Conservation (phyloP, 2,113 vertebrate species). For the Synchiropus splendidus region DNA sequence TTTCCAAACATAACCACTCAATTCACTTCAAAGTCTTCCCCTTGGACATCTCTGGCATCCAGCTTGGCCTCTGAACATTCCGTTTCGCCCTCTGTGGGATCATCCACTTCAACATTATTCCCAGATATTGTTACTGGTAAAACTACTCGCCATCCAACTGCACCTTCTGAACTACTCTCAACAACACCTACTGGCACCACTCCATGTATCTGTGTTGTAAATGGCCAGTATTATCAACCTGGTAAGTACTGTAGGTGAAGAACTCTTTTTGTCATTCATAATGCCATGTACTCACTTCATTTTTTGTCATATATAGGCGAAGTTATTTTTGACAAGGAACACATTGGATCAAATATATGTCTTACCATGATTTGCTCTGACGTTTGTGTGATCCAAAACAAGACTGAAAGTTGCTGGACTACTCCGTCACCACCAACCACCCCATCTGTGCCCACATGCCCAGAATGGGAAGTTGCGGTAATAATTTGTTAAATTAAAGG, state of each 20-base stretch:
- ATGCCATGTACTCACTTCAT: neutral
- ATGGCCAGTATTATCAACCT: constrained; percentile 40
- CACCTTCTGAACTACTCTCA: neutral
- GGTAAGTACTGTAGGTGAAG: no score
- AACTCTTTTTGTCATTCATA: neutral
- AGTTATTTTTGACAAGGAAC: constrained; percentile 21
- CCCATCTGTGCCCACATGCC: constrained; percentile 15
- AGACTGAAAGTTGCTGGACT: constrained; percentile 12
- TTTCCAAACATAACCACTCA: neutral
- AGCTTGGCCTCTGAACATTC: neutral
- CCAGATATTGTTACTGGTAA: neutral
- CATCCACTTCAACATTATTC: neutral
- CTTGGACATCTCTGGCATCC: no score
- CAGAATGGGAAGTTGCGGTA: constrained; percentile 50
- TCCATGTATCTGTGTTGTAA: constrained; percentile 36
- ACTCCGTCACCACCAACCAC: constrained; percentile 9
- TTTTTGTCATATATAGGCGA: constrained; percentile 24
- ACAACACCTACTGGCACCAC: constrained; percentile 12
- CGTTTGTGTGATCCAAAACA: constrained; percentile 46
- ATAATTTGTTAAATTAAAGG: constrained; percentile 4
- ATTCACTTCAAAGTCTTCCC: no score
- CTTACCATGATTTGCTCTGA: constrained; percentile 52
- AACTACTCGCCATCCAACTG: neutral
- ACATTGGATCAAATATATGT: constrained; percentile 52
- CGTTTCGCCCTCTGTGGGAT: neutral